phyloP scores from a whole-genome alignment of 1,140 invertebrate species.

The Theocolax elegans region DNA sequence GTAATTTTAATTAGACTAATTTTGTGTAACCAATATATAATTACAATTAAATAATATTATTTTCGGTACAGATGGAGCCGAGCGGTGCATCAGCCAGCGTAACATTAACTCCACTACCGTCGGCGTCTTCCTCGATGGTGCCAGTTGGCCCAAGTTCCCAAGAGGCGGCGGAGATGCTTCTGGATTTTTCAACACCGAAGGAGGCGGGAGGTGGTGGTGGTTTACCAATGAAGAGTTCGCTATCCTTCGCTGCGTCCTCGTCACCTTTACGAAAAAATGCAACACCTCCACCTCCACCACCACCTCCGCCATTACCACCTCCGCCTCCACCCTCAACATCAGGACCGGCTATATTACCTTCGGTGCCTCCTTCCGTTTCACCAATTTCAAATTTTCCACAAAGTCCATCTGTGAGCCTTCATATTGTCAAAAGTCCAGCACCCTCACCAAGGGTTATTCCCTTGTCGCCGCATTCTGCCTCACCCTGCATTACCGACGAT shows the following conservation, averaged over 20 bases:
- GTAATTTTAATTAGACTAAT: too few relatives aligned
- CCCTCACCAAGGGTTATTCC: conserved; percentile 75
- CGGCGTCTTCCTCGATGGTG: conserved; percentile 32
- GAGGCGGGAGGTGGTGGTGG: conserved; percentile 44
- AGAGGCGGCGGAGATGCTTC: conserved; percentile 72
- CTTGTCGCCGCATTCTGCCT: conserved; percentile 79
- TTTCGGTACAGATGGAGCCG: conserved; percentile 22
- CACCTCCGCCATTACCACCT: conserved; percentile 47
- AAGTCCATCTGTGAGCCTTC: conserved; percentile 79
- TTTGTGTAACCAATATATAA: too few relatives aligned
- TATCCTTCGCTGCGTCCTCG: conserved; percentile 56
- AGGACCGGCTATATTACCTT: conserved; percentile 2
- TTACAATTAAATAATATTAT: background rate
- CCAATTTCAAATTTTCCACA: conserved; percentile 61
- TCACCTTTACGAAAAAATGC: conserved; percentile 69
- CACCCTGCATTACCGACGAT: conserved; percentile 86
- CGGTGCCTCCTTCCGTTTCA: conserved; percentile 25
- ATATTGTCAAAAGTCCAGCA: conserved; percentile 82
- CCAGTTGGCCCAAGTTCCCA: conserved; percentile 63
- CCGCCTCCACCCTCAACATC: conserved; percentile 32
- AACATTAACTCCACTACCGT: conserved; percentile 18
- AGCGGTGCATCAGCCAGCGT: conserved; percentile 7
- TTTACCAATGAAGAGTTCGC: conserved; percentile 46
- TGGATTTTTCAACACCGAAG: conserved; percentile 75
- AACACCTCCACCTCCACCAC: conserved; percentile 60